phyloP scores from a whole-genome alignment of 37 sponge, comb jelly and placozoan species.

The Spongilla lacustris region DNA sequence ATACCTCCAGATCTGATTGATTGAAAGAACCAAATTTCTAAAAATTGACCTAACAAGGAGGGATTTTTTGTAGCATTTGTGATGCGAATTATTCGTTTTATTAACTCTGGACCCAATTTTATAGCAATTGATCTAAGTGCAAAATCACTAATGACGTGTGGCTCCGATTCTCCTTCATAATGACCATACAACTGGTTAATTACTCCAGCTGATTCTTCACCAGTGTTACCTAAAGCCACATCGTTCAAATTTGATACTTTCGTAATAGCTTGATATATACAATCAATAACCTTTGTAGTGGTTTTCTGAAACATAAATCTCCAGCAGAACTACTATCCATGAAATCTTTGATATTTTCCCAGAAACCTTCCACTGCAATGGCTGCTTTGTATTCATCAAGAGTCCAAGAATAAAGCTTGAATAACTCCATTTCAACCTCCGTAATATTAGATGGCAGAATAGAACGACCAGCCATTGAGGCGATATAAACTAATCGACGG shows the following conservation, averaged over 20 bases:
- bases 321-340: not conserved
- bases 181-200: not conserved
- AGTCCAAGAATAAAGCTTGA: not conserved
- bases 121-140: not conserved
- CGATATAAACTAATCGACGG: not conserved
- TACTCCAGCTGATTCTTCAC: not conserved
- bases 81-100: not conserved
- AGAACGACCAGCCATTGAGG: not conserved
- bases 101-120: not conserved
- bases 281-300: not conserved
- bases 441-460: not conserved
- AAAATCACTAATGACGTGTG: not conserved
- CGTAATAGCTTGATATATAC: not conserved
- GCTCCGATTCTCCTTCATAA: not conserved
- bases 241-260: not conserved
- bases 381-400: not conserved
- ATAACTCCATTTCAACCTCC: not conserved
- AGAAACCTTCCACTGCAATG: not conserved
- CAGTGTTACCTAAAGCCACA: not conserved
- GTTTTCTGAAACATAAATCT: not conserved
- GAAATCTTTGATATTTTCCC: not conserved
- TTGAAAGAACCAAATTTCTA: not conserved
- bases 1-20: not conserved
- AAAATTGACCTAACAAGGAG: not conserved
- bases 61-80: not conserved